Percentiles rank a stretch among this genome's conserved stretches.
Evolutionary conservation across 35 echinoderm and acorn worm species (phyloP).

Genomic region (Lytechinus pictus): DNA sequence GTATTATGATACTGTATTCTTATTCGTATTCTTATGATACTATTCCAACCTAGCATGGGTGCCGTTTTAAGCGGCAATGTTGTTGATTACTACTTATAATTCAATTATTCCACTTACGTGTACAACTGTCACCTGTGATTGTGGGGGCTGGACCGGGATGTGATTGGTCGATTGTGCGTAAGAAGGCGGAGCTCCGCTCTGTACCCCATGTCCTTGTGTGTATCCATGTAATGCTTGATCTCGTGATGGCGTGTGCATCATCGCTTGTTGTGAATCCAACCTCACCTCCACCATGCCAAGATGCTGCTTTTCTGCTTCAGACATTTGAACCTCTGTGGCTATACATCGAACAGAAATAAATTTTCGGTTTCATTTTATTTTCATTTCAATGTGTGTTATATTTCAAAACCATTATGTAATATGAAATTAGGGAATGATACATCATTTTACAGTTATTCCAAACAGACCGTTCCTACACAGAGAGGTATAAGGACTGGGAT

Average conservation of each 20-base stretch:
- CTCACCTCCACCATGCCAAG: neutral
- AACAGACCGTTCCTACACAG: too few species aligned
- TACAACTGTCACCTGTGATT: neutral
- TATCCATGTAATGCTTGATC: neutral
- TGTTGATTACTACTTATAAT: neutral
- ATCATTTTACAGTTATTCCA: too few species aligned
- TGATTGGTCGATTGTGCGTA: neutral
- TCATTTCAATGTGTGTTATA: too few species aligned
- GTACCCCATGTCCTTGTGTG: neutral
- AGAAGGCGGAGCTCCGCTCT: neutral
- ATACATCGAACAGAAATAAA: neutral
- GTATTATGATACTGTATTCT: neutral
- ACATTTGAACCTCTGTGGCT: neutral
- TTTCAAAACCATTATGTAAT: too few species aligned
- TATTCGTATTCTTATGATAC: neutral
- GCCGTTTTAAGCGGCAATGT: neutral
- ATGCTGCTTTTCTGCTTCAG: neutral
- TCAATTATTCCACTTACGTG: neutral
- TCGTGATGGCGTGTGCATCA: neutral
- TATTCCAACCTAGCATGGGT: too few species aligned
- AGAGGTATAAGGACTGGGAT: too few species aligned
- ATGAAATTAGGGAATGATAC: too few species aligned
- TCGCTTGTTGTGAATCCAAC: neutral
- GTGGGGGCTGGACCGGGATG: neutral
- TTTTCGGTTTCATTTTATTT: too few species aligned